Base-by-base conservation (phyloP, 30 jellyfish, hydroid and myxozoan species). In the Hydractinia symbiolongicarpus region DNA sequence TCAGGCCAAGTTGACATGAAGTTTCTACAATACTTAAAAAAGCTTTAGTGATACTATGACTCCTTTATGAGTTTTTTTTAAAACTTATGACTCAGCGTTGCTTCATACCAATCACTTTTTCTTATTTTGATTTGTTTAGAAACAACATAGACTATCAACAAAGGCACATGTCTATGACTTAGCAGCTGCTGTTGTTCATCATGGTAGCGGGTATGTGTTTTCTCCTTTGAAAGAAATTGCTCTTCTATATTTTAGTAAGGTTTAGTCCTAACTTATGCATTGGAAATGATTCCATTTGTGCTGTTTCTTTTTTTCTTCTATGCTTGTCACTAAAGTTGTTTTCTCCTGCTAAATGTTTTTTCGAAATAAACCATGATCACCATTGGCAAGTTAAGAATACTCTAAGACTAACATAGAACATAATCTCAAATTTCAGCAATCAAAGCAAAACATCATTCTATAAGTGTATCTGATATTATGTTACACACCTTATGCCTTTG, bases 111-210 rank as follows among this genome's bases (percentile, higher is more conserved):
- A 11, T 58, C 19, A 58, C 16, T 2, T 0, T 11, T 58, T 11
- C 19, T 4, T 60, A 53, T 5, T 17, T 30, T 20, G 10, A 30
- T 66, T 13, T 8, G 61, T 89, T 30, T 17, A 89, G 79, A 89
- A 89, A 84, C 86, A 83, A 76, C 81, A 86, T 86, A 95, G 97
- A 11, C 89, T 88, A 56, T 81, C 95, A 50, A 83, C 84, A 53
- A 86, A 86, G 77, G 90, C 94, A 54, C 92, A 90, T 79, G 77
- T 85, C 40, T 90, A 90, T 60, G 97, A 90, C 70, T 82, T 90
- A 70, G 97, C 95, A 14, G 97, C 97, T 5, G 91, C 83, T 60
- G 97, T 90, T 72, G 95, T 90, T 53, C 97, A 90, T 57, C 97
- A 90, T 68, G 97, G 97, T 40, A 83, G 97, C 73, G 97, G 97